Percentiles rank a stretch among this genome's conserved stretches.
Evolutionary conservation across 1,140 invertebrate species (phyloP).

Genomic region (Callitettix versicolor): DNA sequence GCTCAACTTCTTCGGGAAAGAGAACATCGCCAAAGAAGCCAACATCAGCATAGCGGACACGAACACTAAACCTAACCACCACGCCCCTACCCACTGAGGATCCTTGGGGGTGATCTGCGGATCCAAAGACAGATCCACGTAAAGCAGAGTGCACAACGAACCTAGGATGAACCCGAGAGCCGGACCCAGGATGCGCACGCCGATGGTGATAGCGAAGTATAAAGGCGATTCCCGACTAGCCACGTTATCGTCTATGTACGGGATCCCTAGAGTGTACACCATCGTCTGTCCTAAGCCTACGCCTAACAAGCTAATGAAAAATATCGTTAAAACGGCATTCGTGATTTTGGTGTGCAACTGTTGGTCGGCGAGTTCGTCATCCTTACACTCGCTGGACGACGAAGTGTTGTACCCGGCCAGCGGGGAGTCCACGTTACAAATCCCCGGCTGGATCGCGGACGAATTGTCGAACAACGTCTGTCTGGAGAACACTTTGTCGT

Average conservation of each 20-base stretch:
- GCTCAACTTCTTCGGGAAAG: conserved; percentile 63
- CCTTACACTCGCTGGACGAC: conserved; percentile 35
- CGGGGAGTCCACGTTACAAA: background rate
- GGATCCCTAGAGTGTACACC: conserved; percentile 86
- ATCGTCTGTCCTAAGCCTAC: conserved; percentile 90
- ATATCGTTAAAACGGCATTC: conserved; percentile 68
- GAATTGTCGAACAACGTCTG: conserved; percentile 22
- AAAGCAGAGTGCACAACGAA: conserved; percentile 78
- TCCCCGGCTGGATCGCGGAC: background rate
- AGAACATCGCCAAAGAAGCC: conserved; percentile 76
- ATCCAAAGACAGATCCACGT: conserved; percentile 65
- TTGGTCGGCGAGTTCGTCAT: conserved; percentile 45
- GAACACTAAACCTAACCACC: conserved; percentile 79
- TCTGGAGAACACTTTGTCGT: conserved; percentile 42
- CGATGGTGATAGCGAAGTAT: conserved; percentile 88
- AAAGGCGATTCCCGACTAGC: conserved; percentile 83
- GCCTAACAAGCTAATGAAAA: conserved; percentile 74
- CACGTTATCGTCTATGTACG: conserved; percentile 90
- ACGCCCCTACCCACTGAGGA: conserved; percentile 83
- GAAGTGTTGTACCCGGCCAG: conserved; percentile 20
- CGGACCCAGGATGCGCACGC: conserved; percentile 80
- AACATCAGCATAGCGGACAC: conserved; percentile 68
- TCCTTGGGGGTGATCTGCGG: conserved; percentile 70
- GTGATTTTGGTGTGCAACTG: conserved; percentile 62
- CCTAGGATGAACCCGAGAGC: conserved; percentile 83